Percentiles rank a stretch among this genome's conserved stretches.
Evolutionary conservation across 1,140 invertebrate species (phyloP).

Genomic region (Chrysopa pallens): DNA sequence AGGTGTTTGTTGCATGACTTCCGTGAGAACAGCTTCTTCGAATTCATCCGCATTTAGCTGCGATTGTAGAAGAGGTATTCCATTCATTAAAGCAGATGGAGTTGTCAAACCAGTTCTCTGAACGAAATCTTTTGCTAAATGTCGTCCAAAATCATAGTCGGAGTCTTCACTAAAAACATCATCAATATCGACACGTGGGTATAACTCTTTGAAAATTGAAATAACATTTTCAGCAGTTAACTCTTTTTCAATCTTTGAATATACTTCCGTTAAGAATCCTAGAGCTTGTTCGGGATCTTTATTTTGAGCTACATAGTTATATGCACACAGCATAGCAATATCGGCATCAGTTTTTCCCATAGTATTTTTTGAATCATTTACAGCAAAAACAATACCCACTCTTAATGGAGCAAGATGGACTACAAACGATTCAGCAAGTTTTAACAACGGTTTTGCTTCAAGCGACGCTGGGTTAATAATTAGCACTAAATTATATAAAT

Average conservation of each 20-base stretch:
- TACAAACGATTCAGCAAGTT: slow-evolving; percentile 81
- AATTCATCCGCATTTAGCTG: slow-evolving; percentile 59
- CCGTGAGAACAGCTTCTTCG: slow-evolving; percentile 82
- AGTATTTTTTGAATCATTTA: slow-evolving; percentile 26
- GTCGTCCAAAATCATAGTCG: slow-evolving; percentile 78
- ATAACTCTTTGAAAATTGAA: slow-evolving; percentile 47
- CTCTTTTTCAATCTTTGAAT: slow-evolving; percentile 27
- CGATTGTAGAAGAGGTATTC: slow-evolving; percentile 57
- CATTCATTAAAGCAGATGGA: slow-evolving; percentile 83
- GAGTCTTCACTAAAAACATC: slow-evolving; percentile 76
- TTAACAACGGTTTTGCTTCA: slow-evolving; percentile 52
- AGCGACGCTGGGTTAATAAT: slow-evolving; percentile 71
- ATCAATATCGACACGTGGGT: slow-evolving; percentile 43
- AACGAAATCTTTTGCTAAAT: slow-evolving; percentile 70
- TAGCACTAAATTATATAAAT: slow-evolving; percentile 86
- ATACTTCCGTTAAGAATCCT: slow-evolving; percentile 61
- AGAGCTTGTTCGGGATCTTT: slow-evolving; percentile 54
- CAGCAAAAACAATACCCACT: slow-evolving; percentile 78
- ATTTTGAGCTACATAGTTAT: slow-evolving; percentile 74
- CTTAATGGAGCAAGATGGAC: slow-evolving; percentile 74
- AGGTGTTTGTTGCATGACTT: slow-evolving; percentile 77
- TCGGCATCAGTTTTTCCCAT: slow-evolving; percentile 53
- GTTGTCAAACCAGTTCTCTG: slow-evolving; percentile 58
- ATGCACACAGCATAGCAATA: slow-evolving; percentile 76
- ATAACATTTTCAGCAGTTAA: slow-evolving; percentile 48